Percentiles rank a stretch among this genome's conserved stretches.
Evolutionary conservation across 2,797 vertebrate species (phyloP).

Genomic region (Falco peregrinus): DNA sequence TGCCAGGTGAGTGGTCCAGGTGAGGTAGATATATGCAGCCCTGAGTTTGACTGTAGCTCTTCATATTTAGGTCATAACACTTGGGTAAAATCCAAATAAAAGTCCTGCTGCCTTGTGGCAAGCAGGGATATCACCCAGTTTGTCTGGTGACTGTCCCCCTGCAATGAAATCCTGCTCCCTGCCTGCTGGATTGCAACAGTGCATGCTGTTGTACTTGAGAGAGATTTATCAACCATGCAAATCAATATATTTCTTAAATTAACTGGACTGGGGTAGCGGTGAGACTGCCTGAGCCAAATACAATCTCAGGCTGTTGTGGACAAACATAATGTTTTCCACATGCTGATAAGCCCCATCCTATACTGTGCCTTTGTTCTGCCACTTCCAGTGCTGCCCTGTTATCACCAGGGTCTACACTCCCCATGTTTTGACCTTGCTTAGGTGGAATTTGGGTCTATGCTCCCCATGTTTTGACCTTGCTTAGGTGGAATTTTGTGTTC

Average conservation of each 20-base stretch:
- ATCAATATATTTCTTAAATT: background rate
- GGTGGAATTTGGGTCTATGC: background rate
- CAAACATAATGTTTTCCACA: background rate
- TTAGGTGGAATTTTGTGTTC: background rate
- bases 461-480: background rate
- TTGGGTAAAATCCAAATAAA: background rate
- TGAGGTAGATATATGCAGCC: background rate
- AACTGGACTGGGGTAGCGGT: background rate
- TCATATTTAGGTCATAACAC: background rate
- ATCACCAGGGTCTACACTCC: background rate
- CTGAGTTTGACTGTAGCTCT: background rate
- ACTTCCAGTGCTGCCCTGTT: rapidly evolving
- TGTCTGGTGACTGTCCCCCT: no score
- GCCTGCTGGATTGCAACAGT: background rate
- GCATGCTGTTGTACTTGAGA: rapidly evolving
- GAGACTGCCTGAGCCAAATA: background rate
- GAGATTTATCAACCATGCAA: background rate
- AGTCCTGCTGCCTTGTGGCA: rapidly evolving
- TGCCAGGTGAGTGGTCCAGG: background rate
- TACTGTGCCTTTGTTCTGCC: background rate
- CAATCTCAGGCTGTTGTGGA: rapidly evolving
- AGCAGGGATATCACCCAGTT: no score
- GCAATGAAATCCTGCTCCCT: background rate
- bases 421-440: no score
- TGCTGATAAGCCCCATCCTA: background rate